phyloP scores from a whole-genome alignment of 2,797 vertebrate species.

The Sylvia borin region DNA sequence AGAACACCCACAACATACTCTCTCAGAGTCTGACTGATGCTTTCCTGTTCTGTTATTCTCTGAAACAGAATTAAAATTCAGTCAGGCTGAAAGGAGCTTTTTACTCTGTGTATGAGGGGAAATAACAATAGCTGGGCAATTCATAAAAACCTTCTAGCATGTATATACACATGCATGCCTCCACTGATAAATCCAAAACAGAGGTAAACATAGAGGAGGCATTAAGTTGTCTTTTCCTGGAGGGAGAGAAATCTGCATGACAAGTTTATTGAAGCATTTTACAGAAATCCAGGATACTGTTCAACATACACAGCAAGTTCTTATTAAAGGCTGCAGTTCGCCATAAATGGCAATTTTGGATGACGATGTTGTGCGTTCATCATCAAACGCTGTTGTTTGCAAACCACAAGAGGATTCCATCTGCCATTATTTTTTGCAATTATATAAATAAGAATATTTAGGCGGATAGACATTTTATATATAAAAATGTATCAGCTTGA shows the following conservation, averaged over 20 bases:
- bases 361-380: not conserved
- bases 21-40: not conserved
- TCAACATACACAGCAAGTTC: not conserved
- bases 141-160: not conserved
- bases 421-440: not conserved
- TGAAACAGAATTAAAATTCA: conserved; percentile 23
- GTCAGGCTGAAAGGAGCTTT: conserved; percentile 31
- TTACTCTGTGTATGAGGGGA: not conserved
- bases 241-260: not conserved
- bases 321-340: conserved; percentile 14
- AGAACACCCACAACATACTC: not conserved
- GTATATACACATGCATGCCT: not conserved
- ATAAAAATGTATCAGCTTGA: not conserved
- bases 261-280: conserved; percentile 19
- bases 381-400: not conserved
- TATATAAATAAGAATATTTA: conserved; percentile 8
- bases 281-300: not conserved
- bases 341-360: conserved; percentile 2
- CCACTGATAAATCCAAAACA: not conserved
- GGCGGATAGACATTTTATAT: not conserved
- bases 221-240: conserved; percentile 18
- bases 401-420: not conserved
- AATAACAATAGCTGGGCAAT: conserved; percentile 14
- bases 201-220: not conserved
- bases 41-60: not conserved